Base-by-base conservation (phyloP, 2,888 invertebrate species). In the Phlogophora meticulosa region DNA sequence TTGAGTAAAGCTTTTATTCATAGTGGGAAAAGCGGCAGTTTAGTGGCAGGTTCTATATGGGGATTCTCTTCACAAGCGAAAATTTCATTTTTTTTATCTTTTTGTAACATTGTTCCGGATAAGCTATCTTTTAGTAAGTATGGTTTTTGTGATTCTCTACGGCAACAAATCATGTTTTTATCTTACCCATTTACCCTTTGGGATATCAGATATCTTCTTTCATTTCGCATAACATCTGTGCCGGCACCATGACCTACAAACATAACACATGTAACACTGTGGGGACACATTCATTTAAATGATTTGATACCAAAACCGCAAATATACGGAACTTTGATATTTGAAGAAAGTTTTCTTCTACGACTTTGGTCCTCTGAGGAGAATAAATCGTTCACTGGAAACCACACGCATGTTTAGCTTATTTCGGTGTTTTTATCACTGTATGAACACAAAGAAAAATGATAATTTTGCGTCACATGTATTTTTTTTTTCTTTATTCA, bases 181-280 rank as follows among this genome's bases (percentile, higher is more conserved):
- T 28, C 13, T n/a, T 22, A 22, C 13, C 32, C n/a, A 7, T 53
- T 40, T 22, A 42, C 10, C 7, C 42, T 28, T 40, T 22, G 20
- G 5, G 7, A 17, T 38, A 67, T 61, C 11, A 34, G 17, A 24
- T 34, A 17, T n/a, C 11, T 36, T 10, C 15, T 20, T 36, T 20
- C 17, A 24, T 59, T 43, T 45, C 36, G 28, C 1, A 13, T 34
- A 36, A 34, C 60, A 60, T 62, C 60, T 28, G 36, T 36, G 10
- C 22, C 17, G 17, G 17, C n/a, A 17, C 17, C 11, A 1, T 34
- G 22, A 59, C 24, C 9, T 43, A 43, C 36, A 53, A 15, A 45
- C 15, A 53, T 81, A 82, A 84, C 11, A 60, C 32, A 55, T 51
- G 22, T 36, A 22, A 15, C 11, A 32, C 24, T 36, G 20, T 22